phyloP scores from a whole-genome alignment of 2,888 invertebrate species.

The Tortrix viridana region DNA sequence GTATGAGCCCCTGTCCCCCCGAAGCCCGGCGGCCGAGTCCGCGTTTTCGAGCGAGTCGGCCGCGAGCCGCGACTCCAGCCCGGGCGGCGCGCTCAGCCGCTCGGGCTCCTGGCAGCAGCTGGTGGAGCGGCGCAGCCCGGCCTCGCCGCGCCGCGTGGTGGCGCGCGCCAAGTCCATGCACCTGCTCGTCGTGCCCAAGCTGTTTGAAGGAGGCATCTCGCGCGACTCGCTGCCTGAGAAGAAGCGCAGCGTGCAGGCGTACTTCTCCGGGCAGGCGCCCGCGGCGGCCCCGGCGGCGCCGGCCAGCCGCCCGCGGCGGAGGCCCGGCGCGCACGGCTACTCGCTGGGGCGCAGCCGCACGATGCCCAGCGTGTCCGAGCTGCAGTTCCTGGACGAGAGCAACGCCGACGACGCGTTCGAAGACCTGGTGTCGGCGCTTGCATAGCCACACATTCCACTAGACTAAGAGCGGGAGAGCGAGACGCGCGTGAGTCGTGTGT shows the following conservation, averaged over 20 bases:
- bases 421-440: constrained; percentile 88
- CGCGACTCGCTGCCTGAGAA: constrained; percentile 88
- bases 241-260: constrained; percentile 89
- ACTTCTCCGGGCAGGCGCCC: constrained; percentile 80
- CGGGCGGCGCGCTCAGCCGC: constrained; percentile 82
- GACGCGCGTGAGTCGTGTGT: constrained; percentile 83
- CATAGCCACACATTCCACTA: constrained; percentile 80
- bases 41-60: constrained; percentile 63
- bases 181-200: constrained; percentile 89
- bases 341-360: constrained; percentile 89
- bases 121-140: constrained; percentile 52
- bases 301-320: constrained; percentile 51
- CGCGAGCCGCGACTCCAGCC: constrained; percentile 58
- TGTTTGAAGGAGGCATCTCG: constrained; percentile 91
- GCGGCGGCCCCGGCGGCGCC: constrained; percentile 45
- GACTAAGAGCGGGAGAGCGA: constrained; percentile 75
- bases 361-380: constrained; percentile 88
- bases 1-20: constrained; percentile 35
- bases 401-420: constrained; percentile 96
- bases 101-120: constrained; percentile 93
- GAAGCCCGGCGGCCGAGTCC: constrained; percentile 56
- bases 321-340: constrained; percentile 74
- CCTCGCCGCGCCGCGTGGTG: constrained; percentile 73
- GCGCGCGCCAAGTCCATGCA: constrained; percentile 90
- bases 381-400: constrained; percentile 88